Evolutionary conservation across 2,797 vertebrate species (phyloP).

Genomic region (Aulostomus chinensis): DNA sequence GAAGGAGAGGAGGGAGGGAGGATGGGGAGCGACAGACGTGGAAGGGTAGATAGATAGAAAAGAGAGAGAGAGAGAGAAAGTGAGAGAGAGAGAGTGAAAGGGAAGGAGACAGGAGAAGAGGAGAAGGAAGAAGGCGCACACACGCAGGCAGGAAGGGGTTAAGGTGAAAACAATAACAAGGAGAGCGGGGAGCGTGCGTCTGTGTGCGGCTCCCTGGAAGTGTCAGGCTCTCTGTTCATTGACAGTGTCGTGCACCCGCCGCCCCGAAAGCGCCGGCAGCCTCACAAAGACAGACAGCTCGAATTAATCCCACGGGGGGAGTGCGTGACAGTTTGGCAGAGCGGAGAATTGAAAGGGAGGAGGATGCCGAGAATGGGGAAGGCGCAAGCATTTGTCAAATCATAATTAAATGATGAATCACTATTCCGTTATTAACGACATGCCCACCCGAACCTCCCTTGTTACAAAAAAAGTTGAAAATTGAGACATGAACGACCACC

Average conservation of each 20-base stretch:
- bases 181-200: conserved; percentile 73
- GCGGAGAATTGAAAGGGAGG: conserved; percentile 98
- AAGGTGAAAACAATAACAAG: conserved; percentile 84
- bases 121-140: conserved; percentile 44
- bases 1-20: conserved; percentile 19
- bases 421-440: conserved; percentile 97
- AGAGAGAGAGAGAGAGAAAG: conserved; percentile 22
- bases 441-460: conserved; percentile 73
- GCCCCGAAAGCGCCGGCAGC: conserved; percentile 91
- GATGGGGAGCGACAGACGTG: conserved; percentile 41
- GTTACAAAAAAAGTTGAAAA: conserved; percentile 54
- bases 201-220: conserved; percentile 81
- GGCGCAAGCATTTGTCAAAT: conserved; percentile 99
- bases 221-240: conserved; percentile 88
- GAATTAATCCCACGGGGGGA: conserved; percentile 98
- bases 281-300: conserved; percentile 96
- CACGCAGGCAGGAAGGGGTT: conserved; percentile 67
- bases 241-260: conserved; percentile 89
- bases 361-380: conserved; percentile 96
- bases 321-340: conserved; percentile 96
- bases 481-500: conserved; percentile 56
- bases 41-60: conserved; percentile 29
- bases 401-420: conserved; percentile 99
- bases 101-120: conserved; percentile 24
- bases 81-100: conserved; percentile 34